Percentiles rank a stretch among this genome's conserved stretches.
phyloP scores from a whole-genome alignment of 2,888 invertebrate genomes.

The Pinctada fucata region DNA sequence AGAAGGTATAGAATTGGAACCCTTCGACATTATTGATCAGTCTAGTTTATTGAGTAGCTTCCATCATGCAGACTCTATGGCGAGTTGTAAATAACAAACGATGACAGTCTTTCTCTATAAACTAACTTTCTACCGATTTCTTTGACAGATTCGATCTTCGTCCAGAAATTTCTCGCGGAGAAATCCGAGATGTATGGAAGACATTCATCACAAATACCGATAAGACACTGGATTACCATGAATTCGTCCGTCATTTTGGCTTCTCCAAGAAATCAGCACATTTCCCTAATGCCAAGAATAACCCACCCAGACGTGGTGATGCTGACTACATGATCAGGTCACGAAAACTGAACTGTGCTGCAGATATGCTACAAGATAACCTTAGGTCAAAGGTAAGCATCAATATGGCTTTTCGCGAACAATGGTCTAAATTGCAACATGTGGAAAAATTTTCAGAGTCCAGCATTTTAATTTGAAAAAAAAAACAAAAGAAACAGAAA shows the following conservation, averaged over 20 bases:
- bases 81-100: too few species aligned
- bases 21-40: too few species aligned
- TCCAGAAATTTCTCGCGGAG: slow-evolving; percentile 73
- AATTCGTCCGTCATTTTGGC: slow-evolving; percentile 76
- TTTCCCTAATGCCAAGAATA: slow-evolving; percentile 76
- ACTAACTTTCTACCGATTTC: neutral
- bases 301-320: slow-evolving; percentile 75
- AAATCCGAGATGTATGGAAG: slow-evolving; percentile 75
- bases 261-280: slow-evolving; percentile 73
- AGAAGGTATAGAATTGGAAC: too few species aligned
- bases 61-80: too few species aligned
- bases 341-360: slow-evolving; percentile 75
- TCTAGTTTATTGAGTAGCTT: too few species aligned
- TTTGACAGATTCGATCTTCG: slow-evolving; percentile 61
- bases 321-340: slow-evolving; percentile 75
- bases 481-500: too few species aligned
- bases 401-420: too few species aligned
- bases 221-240: slow-evolving; percentile 72
- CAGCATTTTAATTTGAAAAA: too few species aligned
- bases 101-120: too few species aligned
- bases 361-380: slow-evolving; percentile 75
- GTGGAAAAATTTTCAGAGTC: too few species aligned
- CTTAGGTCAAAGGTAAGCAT: slow-evolving; percentile 73
- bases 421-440: too few species aligned
- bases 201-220: slow-evolving; percentile 76